These are phyloP conservation scores for Drosophila ficusphila DNA, from an alignment of 1,140 invertebrate species.

Conservation along the genomic window DNA sequence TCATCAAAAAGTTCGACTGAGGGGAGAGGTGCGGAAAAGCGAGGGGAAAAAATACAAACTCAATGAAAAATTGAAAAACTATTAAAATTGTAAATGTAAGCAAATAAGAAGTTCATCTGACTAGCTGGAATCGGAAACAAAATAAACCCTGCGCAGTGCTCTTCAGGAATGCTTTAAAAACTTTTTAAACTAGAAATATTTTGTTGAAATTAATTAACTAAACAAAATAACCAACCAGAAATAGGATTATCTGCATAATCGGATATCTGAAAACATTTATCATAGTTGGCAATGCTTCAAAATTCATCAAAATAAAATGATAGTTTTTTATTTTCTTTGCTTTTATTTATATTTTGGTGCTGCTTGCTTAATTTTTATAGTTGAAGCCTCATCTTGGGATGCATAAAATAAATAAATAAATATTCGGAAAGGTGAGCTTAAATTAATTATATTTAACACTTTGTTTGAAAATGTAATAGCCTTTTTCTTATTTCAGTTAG, in stretches of 20 bases:
- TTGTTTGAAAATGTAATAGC: too few relatives aligned
- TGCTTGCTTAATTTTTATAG: conserved; percentile 1
- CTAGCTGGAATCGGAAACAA: conserved; percentile 9
- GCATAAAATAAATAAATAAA: neutral
- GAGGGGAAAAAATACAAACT: conserved; percentile 44
- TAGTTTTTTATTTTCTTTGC: conserved; percentile 4
- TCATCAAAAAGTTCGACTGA: conserved; percentile 66
- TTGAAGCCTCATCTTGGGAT: conserved; percentile 17
- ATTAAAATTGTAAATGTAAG: conserved; percentile 62
- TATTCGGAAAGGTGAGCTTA: neutral
- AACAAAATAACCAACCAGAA: neutral
- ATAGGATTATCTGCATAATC: too few relatives aligned
- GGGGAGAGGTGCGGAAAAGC: neutral
- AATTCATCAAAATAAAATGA: conserved; percentile 24
- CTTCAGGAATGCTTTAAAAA: neutral
- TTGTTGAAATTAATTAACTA: neutral
- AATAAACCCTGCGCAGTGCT: neutral
- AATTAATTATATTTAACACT: neutral
- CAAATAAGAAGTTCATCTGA: conserved; percentile 10
- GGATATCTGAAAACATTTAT: neutral
- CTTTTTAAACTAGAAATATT: neutral
- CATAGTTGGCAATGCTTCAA: neutral
- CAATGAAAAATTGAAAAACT: conserved; percentile 57
- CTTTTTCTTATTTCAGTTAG: neutral
- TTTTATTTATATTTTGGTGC: conserved; percentile 23